A percentile compares a stretch with the other conserved stretches of the same genome.
Conservation (phyloP, 2,113 vertebrate genomes). For the Formicarius rufipectus region DNA sequence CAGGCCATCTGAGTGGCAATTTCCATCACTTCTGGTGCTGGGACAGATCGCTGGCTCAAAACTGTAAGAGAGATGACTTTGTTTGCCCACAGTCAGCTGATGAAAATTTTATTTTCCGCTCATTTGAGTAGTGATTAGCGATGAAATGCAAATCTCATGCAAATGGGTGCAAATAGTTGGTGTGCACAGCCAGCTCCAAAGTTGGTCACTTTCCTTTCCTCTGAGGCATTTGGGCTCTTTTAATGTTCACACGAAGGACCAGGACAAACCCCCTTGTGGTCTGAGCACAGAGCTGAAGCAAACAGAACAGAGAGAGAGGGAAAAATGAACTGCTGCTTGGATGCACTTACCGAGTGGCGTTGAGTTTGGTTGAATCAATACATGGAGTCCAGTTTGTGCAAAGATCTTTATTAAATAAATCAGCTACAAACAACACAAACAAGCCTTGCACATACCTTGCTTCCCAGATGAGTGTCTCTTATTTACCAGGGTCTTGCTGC, state of each 20-base stretch:
- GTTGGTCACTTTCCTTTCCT: neutral
- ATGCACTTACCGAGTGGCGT: neutral
- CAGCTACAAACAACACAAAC: neutral
- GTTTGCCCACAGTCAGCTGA: constrained; percentile 38
- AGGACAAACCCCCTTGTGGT: neutral
- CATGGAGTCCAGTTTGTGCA: neutral
- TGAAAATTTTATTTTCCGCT: neutral
- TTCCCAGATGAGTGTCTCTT: neutral
- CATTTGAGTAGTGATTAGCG: constrained; percentile 16
- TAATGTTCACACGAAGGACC: neutral
- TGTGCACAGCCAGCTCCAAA: constrained; percentile 4
- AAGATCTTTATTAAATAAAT: neutral
- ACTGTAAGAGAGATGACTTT: neutral
- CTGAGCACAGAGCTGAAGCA: neutral
- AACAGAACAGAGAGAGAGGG: accelerated
- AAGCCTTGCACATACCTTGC: neutral
- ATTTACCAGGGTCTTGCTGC: neutral
- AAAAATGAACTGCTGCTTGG: neutral
- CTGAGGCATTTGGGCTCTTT: neutral
- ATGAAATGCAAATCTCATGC: constrained; percentile 46
- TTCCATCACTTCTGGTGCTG: neutral
- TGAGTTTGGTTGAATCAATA: neutral
- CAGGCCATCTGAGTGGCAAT: neutral
- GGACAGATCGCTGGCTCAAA: neutral
- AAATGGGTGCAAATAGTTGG: constrained; percentile 5